These are phyloP conservation scores for Lithobius niger DNA, from an alignment of 1,140 invertebrate species.

Conservation along the genomic window DNA sequence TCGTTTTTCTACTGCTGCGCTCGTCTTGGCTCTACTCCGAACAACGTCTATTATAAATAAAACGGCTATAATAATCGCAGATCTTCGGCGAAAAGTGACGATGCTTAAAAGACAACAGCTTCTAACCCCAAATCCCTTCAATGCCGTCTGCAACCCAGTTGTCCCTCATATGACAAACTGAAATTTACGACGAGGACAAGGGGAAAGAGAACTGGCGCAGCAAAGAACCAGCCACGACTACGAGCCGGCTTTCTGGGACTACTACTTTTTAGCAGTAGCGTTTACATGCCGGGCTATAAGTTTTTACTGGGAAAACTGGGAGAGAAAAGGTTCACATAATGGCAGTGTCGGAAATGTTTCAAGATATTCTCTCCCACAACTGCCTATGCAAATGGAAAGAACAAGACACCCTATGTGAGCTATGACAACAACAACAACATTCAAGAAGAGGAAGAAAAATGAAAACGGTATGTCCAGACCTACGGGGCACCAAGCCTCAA, in stretches of 20 bases:
- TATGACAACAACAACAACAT: not conserved
- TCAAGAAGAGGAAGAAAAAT: not conserved
- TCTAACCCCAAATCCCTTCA: no score
- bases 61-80: no score
- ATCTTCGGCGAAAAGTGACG: no score
- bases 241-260: not conserved
- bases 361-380: conserved; percentile 4
- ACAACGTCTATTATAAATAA: no score
- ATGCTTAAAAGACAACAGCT: no score
- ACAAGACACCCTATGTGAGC: not conserved
- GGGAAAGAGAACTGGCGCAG: not conserved
- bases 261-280: not conserved
- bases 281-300: not conserved
- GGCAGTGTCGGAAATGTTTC: not conserved
- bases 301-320: not conserved
- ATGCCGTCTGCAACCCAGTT: no score
- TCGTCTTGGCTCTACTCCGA: no score
- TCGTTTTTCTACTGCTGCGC: no score
- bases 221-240: not conserved
- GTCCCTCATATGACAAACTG: conserved; percentile 10
- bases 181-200: not conserved
- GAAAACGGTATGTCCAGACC: conserved; percentile 10
- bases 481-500: conserved; percentile 19
- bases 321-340: not conserved
- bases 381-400: not conserved